Base-by-base conservation (phyloP, 2,888 invertebrate genomes). In the Invenusta paracnida region DNA sequence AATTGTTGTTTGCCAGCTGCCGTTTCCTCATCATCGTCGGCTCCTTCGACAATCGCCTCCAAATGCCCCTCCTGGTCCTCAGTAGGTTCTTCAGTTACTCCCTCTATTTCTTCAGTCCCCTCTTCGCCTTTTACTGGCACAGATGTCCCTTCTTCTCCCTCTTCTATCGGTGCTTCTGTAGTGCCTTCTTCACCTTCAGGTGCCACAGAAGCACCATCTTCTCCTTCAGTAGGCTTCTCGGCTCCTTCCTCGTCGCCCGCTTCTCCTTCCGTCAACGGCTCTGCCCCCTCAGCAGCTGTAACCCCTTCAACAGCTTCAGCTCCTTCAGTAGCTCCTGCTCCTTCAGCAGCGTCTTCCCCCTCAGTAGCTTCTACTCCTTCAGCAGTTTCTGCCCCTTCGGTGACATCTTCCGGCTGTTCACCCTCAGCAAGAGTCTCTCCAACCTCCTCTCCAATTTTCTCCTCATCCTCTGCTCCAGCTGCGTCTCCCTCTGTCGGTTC, bases 241-340 rank as follows among this genome's bases (percentile, higher is more conserved):
- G 67, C 86, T 0, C 66, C 82, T 25, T 29, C 82, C 13, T 31
- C 82, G 17, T 83, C 83, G 66, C 83, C 86, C 48, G 84, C 85
- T 67, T 29, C 88, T 79, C 85, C 88, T 31, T 88, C 87, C 29
- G 86, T 83, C 67, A 87, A 86, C 23, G 67, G 81, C 82, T 87
- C 86, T 30, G 85, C 85, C 2, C 86, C 85, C 2, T 27, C 66
- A 85, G 25, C 81, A 11, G 17, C 83, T 67, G 84, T 86, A 83
- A 29, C 30, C 1, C 66, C 87, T 67, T 67, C 83, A 66, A 73
- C 86, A 29, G 86, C 82, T 83, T 86, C 84, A 23, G 29, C 29
- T 81, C 82, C 85, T 30, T 87, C 87, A 30, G 11, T 29, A 27
- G 2, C 28, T 5, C 11, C 48, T 5, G 48, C 11, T 48, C 17